Evolutionary conservation across 2,113 vertebrate species (phyloP).

Genomic region (Thermophis baileyi): DNA sequence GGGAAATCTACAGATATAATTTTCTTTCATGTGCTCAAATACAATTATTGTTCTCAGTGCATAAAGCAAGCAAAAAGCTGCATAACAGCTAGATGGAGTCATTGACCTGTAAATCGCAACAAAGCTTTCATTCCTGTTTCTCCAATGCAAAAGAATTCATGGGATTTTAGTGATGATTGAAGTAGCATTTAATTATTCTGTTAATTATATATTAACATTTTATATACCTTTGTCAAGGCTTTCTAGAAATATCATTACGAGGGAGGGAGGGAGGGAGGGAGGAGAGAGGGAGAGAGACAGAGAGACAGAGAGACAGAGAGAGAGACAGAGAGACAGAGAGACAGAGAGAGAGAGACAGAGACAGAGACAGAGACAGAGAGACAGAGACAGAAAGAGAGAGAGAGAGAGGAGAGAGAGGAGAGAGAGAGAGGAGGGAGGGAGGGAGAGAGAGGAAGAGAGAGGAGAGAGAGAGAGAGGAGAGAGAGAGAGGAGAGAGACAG

Average conservation of each 20-base stretch:
- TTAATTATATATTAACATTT: background rate
- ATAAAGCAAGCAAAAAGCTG: background rate
- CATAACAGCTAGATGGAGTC: slow-evolving; percentile 62
- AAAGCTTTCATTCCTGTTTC: background rate
- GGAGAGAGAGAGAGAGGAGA: background rate
- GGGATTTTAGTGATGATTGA: background rate
- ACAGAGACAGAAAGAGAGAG: too few relatives aligned
- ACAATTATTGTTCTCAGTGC: background rate
- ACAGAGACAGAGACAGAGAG: background rate
- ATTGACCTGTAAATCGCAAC: slow-evolving; percentile 19
- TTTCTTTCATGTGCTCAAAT: background rate
- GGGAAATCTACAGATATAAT: background rate
- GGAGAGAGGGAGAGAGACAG: background rate
- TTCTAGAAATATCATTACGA: background rate
- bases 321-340: too few relatives aligned
- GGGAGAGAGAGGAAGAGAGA: too few relatives aligned
- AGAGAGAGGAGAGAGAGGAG: too few relatives aligned
- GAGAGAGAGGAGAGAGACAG: too few relatives aligned
- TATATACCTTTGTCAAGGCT: background rate
- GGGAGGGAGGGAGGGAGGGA: background rate
- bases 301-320: too few relatives aligned
- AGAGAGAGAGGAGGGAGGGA: background rate
- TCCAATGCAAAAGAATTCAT: background rate
- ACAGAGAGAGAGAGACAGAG: too few relatives aligned
- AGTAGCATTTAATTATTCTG: background rate